These are phyloP conservation scores for Atherix ibis DNA, from an alignment of 2,888 invertebrate genomes.

Conservation along the genomic window DNA sequence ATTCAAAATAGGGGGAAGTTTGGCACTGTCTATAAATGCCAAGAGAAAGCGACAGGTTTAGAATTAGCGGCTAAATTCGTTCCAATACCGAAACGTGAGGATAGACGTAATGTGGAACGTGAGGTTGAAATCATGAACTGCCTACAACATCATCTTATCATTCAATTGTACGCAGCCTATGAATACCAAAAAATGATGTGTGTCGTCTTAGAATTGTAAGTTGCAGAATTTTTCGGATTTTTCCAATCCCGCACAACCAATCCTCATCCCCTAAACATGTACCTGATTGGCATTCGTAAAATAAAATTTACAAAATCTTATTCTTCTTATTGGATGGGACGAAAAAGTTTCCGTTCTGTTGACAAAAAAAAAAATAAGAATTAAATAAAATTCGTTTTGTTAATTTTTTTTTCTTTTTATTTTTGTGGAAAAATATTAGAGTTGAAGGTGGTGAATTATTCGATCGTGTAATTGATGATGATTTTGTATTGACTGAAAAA, in stretches of 20 bases:
- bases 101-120: conserved; percentile 78
- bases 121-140: conserved; percentile 95
- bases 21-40: conserved; percentile 88
- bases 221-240: too few relatives aligned
- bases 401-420: too few relatives aligned
- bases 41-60: conserved; percentile 63
- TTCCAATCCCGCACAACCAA: too few relatives aligned
- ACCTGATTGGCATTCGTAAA: too few relatives aligned
- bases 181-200: conserved; percentile 89
- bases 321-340: too few relatives aligned
- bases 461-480: conserved; percentile 96
- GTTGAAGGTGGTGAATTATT: conserved; percentile 97
- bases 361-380: background rate
- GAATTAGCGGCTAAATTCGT: conserved; percentile 89
- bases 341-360: background rate
- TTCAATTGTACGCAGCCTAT: conserved; percentile 95
- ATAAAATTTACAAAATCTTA: too few relatives aligned
- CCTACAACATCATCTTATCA: conserved; percentile 85
- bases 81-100: conserved; percentile 67
- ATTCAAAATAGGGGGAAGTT: conserved; percentile 73
- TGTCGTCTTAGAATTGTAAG: conserved; percentile 95
- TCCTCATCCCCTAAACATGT: too few relatives aligned
- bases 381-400: too few relatives aligned
- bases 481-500: conserved; percentile 90
- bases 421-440: too few relatives aligned